Base-by-base conservation (phyloP, 2,888 invertebrate genomes). In the Timema cristinae region DNA sequence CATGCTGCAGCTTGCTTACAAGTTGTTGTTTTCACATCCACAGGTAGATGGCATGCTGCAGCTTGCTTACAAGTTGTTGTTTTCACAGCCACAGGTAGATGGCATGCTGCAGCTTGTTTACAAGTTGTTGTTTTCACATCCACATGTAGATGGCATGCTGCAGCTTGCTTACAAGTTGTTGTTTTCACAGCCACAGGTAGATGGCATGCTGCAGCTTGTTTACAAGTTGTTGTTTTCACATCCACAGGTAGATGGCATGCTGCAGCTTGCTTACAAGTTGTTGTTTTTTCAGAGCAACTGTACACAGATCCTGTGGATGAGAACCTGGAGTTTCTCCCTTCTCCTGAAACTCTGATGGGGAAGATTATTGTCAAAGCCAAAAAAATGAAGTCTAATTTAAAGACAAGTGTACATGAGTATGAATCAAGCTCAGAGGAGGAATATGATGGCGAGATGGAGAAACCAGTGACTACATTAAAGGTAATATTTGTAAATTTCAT, bases 351-450 rank as follows among this genome's bases (percentile, higher is more conserved):
- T 54, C 79, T 86, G 49, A 82, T 81, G 75, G 78, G 80, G 50
- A 84, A 83, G 78, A 82, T 86, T 69, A 78, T 86, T 52, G 78
- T 86, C 51, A 85, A 85, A 80, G 85, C 80, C 15, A 79, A 78
- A 74, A 79, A 79, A 71, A 47, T 50, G 10, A 32, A 59, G 6
- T 54, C 74, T 5, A 32, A 32, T 32, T 32, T 32, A 32, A 32
- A 32, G 32, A 32, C 32, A 32, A 70, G 66, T 59, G 74, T 68
- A 48, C 74, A 73, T 51, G 75, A 73, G 50, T 75, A 76, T 70
- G 76, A 76, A 5, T 71, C 76, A 71, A 75, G 77, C 72, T 74
- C 75, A 59, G 76, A 75, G 66, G 72, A 78, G 13, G 77, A 77
- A 32, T 32, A 32, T 32, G 32, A 32, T 32, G 32, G 32, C 32